These are phyloP conservation scores for Geococcyx californianus DNA, from an alignment of 2,113 vertebrate genomes.

Conservation along the genomic window DNA sequence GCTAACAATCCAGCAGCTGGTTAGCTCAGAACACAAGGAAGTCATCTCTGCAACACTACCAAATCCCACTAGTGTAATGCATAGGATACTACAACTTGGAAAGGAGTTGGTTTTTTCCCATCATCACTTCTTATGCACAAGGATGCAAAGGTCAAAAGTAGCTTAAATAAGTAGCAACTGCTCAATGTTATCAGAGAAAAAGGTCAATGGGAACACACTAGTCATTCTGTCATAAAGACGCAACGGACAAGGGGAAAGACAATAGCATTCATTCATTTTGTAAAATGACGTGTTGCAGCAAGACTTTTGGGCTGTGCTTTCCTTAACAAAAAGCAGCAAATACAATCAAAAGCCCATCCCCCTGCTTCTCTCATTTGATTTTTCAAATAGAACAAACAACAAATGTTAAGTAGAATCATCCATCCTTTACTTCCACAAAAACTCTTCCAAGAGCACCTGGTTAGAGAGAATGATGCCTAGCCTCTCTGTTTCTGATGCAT, in stretches of 20 bases:
- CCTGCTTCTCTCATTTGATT: neutral
- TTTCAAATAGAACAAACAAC: slow-evolving; percentile 14
- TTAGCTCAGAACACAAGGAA: neutral
- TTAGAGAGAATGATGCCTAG: neutral
- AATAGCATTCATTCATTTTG: slow-evolving; percentile 31
- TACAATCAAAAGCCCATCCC: neutral
- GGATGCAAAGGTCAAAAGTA: neutral
- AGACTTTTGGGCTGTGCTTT: neutral
- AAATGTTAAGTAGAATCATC: neutral
- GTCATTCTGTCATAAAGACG: neutral
- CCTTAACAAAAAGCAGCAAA: slow-evolving; percentile 4
- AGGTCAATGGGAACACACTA: slow-evolving; percentile 6
- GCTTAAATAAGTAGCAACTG: neutral
- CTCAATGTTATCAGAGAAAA: neutral
- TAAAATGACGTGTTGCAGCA: neutral
- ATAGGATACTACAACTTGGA: neutral
- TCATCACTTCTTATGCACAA: neutral
- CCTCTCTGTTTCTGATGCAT: slow-evolving; percentile 12
- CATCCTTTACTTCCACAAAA: neutral
- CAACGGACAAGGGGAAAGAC: neutral
- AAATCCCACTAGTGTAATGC: neutral
- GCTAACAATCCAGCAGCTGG: neutral
- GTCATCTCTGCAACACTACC: neutral
- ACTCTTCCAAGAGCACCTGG: slow-evolving; percentile 11
- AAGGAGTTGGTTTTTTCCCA: neutral